Percentiles rank a stretch among this genome's conserved stretches.
Conservation (phyloP, 2,888 invertebrate species). For the Tricholauxania praeusta region DNA sequence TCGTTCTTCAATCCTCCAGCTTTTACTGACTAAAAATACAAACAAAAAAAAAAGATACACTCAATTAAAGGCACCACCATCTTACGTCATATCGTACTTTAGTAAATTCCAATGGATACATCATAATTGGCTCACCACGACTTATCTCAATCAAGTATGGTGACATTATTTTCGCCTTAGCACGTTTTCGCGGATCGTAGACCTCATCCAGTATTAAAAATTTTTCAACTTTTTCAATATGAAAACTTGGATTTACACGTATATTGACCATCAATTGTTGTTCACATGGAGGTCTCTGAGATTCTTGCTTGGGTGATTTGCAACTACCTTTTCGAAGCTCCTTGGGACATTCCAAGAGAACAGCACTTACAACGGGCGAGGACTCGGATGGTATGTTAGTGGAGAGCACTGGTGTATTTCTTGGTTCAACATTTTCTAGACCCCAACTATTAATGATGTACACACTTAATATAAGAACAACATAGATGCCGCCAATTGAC, state of each 20-base stretch:
- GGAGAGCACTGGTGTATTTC: not conserved
- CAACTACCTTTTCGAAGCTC: not conserved
- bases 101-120: slow-evolving; percentile 55
- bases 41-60: not conserved
- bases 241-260: slow-evolving; percentile 50
- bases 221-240: slow-evolving; percentile 48
- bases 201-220: slow-evolving; percentile 56
- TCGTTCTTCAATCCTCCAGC: not conserved
- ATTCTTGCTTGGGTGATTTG: not conserved
- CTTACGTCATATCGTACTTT: slow-evolving; percentile 45
- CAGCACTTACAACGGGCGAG: slow-evolving; percentile 49
- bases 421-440: slow-evolving; percentile 15
- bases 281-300: slow-evolving; percentile 43
- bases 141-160: slow-evolving; percentile 57
- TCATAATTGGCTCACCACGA: slow-evolving; percentile 54
- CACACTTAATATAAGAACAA: slow-evolving; percentile 27
- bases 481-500: slow-evolving; percentile 34
- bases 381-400: slow-evolving; percentile 11
- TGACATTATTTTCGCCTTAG: slow-evolving; percentile 53
- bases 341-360: slow-evolving; percentile 51
- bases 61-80: not conserved
- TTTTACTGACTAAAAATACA: not conserved
- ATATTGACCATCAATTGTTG: slow-evolving; percentile 53
- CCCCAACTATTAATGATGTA: slow-evolving; percentile 24
- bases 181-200: slow-evolving; percentile 49